These are phyloP conservation scores for Eupithecia subfuscata DNA, from an alignment of 2,888 invertebrate genomes.

Conservation along the genomic window DNA sequence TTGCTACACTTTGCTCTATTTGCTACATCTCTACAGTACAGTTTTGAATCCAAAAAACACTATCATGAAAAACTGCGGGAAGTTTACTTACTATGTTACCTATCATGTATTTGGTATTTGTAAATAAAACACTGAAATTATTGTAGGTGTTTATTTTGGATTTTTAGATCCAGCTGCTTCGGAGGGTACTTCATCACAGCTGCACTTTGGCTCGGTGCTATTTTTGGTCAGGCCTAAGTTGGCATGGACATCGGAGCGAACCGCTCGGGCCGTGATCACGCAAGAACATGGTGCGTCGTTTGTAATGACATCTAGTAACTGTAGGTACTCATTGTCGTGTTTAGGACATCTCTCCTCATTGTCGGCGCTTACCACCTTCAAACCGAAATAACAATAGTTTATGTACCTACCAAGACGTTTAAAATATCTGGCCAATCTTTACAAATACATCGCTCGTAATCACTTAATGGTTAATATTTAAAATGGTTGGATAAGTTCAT, in stretches of 20 bases:
- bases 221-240: slow-evolving; percentile 48
- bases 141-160: slow-evolving; percentile 5
- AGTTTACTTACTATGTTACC: slow-evolving; percentile 36
- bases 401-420: slow-evolving; percentile 46
- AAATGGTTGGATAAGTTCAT: not conserved
- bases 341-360: slow-evolving; percentile 3
- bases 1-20: not conserved
- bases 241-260: slow-evolving; percentile 53
- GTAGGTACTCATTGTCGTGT: slow-evolving; percentile 25
- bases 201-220: slow-evolving; percentile 7
- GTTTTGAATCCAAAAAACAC: slow-evolving; percentile 12
- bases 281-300: slow-evolving; percentile 54
- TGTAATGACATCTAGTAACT: slow-evolving; percentile 50
- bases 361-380: slow-evolving; percentile 27
- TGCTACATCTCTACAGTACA: not conserved
- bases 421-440: slow-evolving; percentile 57
- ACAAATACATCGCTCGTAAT: slow-evolving; percentile 48
- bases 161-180: not conserved
- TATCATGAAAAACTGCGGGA: slow-evolving; percentile 31
- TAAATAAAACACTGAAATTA: slow-evolving; percentile 49
- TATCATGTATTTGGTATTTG: slow-evolving; percentile 42
- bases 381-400: slow-evolving; percentile 47
- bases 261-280: slow-evolving; percentile 55
- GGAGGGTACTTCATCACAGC: not conserved
- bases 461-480: slow-evolving; percentile 60